Evolutionary conservation across 2,888 invertebrate genomes (phyloP).

Genomic region (Rotaria sp.): DNA sequence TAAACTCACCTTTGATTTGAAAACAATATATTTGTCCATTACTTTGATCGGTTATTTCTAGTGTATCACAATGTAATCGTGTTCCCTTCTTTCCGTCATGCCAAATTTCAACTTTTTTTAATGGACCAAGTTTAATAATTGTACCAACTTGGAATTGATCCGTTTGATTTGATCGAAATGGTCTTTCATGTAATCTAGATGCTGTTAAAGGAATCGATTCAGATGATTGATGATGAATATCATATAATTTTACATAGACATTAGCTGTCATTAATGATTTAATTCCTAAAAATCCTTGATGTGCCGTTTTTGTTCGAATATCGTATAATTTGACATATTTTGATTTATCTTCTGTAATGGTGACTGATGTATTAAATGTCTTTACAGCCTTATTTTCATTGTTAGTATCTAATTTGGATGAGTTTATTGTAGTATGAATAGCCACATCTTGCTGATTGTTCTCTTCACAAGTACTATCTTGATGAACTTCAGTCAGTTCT

Average conservation of each 20-base stretch:
- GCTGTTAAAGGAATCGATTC: too few species aligned
- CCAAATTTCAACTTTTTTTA: background rate
- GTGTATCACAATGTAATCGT: background rate
- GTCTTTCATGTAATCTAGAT: too few species aligned
- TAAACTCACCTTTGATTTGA: background rate
- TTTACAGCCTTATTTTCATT: too few species aligned
- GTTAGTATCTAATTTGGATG: too few species aligned
- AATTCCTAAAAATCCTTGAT: background rate
- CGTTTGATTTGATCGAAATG: background rate
- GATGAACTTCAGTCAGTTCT: background rate
- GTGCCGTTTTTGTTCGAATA: background rate
- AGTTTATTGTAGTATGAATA: too few species aligned
- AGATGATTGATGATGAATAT: too few species aligned
- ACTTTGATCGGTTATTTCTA: background rate
- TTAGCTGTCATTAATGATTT: background rate
- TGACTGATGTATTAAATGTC: too few species aligned
- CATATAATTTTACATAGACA: background rate
- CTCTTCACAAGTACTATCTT: background rate
- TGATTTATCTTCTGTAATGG: too few species aligned
- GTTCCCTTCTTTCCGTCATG: background rate
- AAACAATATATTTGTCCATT: constrained; percentile 12
- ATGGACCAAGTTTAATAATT: background rate
- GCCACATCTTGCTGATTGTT: background rate
- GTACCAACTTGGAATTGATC: background rate
- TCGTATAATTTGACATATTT: background rate